A percentile compares a stretch with the other conserved stretches of the same genome.
Evolutionary conservation across 2,888 invertebrate species (phyloP).

Genomic region (Tipula unca): DNA sequence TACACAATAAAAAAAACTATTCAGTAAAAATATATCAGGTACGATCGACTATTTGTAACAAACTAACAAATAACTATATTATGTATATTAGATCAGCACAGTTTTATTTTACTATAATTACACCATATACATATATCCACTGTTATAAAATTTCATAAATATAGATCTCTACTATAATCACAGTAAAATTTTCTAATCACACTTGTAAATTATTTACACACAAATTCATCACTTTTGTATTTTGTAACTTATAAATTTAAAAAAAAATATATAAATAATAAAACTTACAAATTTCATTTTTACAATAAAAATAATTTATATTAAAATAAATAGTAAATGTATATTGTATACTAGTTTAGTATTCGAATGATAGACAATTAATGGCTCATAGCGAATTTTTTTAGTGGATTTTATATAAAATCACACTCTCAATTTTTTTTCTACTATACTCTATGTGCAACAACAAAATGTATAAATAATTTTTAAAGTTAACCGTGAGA

Average conservation of each 20-base stretch:
- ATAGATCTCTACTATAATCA: too few species aligned
- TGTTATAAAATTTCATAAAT: neutral
- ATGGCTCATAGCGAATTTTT: constrained; percentile 36
- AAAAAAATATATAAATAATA: neutral
- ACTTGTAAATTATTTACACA: neutral
- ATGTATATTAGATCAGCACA: neutral
- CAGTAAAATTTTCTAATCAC: neutral
- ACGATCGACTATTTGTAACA: neutral
- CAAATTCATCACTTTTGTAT: neutral
- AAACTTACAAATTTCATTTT: constrained; percentile 20
- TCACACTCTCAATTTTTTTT: constrained; percentile 24
- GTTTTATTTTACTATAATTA: neutral
- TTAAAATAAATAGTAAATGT: neutral
- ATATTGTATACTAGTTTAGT: neutral
- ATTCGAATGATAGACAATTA: constrained; percentile 27
- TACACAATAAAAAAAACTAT: neutral
- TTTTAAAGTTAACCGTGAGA: constrained; percentile 18
- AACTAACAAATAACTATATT: neutral
- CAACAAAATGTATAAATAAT: neutral
- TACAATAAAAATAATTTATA: neutral
- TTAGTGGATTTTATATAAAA: constrained; percentile 36
- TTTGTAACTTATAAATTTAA: neutral
- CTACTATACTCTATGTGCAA: neutral
- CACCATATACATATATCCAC: neutral
- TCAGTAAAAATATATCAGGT: neutral